Evolutionary conservation across 2,888 invertebrate species (phyloP).

Genomic region (Mactromeris polynyma): DNA sequence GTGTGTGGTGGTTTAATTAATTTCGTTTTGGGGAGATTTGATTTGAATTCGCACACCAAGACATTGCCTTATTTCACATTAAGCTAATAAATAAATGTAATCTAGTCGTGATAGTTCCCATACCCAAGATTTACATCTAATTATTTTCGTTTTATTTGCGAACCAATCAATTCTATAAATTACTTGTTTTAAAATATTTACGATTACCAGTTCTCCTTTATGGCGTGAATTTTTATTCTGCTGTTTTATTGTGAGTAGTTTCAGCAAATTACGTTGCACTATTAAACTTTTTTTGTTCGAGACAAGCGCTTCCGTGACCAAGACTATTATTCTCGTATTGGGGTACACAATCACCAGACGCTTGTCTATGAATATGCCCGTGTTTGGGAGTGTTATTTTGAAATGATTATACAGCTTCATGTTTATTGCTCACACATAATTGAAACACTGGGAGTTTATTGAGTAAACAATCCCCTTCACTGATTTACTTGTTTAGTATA

Average conservation of each 20-base stretch:
- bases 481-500: slow-evolving; percentile 13
- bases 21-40: background rate
- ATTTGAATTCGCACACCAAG: background rate
- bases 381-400: background rate
- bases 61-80: background rate
- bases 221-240: background rate
- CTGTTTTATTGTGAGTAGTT: background rate
- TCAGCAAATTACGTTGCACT: background rate
- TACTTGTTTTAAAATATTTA: background rate
- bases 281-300: background rate
- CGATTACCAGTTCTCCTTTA: background rate
- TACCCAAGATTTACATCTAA: background rate
- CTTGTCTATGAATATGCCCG: slow-evolving; percentile 6
- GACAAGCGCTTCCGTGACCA: slow-evolving; percentile 1
- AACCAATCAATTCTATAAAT: background rate
- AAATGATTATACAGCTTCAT: slow-evolving; percentile 25
- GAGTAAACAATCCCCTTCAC: background rate
- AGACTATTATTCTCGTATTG: background rate
- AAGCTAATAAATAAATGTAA: background rate
- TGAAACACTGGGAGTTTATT: slow-evolving; percentile 14
- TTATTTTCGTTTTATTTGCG: background rate
- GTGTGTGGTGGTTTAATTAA: background rate
- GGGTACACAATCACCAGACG: background rate
- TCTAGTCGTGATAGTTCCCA: background rate
- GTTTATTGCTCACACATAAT: slow-evolving; percentile 32